Percentiles rank a stretch among this genome's conserved stretches.
These are phyloP conservation scores for Turritopsis rubra DNA, from an alignment of 30 jellyfish, hydroid and myxozoan species.

Conservation along the genomic window DNA sequence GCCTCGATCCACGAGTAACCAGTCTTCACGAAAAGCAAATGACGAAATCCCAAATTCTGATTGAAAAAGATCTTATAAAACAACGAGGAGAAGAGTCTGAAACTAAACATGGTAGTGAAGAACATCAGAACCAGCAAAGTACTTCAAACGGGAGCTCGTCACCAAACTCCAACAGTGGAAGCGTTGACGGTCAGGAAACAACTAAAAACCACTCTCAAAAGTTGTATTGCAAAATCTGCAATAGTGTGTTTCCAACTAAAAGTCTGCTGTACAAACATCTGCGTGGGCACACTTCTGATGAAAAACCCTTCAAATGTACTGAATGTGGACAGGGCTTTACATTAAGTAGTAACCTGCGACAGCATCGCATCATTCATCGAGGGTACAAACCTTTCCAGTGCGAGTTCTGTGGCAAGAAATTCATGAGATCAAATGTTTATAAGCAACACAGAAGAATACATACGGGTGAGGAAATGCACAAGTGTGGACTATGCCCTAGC, in stretches of 20 bases:
- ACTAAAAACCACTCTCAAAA: constrained; percentile 44
- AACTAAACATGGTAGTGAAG: not conserved
- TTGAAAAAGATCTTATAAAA: not conserved
- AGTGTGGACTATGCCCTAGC: constrained; percentile 96
- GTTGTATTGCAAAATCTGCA: constrained; percentile 88
- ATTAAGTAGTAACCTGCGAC: constrained; percentile 91
- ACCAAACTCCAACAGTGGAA: constrained; percentile 9
- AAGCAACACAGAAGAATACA: constrained; percentile 96
- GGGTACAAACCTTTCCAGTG: constrained; percentile 98
- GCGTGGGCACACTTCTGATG: constrained; percentile 98
- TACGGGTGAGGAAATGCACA: constrained; percentile 98
- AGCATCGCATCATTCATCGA: constrained; percentile 91
- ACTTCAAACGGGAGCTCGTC: constrained; percentile 18
- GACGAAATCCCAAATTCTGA: not conserved
- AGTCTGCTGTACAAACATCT: constrained; percentile 90
- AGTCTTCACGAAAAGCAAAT: constrained; percentile 20
- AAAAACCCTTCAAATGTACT: constrained; percentile 95
- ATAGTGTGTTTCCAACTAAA: constrained; percentile 79
- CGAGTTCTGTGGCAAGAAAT: constrained; percentile 97
- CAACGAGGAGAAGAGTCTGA: not conserved
- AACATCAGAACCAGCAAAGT: constrained; percentile 2
- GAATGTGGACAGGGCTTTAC: constrained; percentile 99
- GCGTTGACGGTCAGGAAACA: constrained; percentile 23
- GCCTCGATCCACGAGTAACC: constrained; percentile 9
- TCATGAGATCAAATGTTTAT: constrained; percentile 95